Evolutionary conservation across 2,888 invertebrate genomes (phyloP), one percentile per base, ranked within the genome.

Genomic region (Leptarthrus brevirostris): DNA sequence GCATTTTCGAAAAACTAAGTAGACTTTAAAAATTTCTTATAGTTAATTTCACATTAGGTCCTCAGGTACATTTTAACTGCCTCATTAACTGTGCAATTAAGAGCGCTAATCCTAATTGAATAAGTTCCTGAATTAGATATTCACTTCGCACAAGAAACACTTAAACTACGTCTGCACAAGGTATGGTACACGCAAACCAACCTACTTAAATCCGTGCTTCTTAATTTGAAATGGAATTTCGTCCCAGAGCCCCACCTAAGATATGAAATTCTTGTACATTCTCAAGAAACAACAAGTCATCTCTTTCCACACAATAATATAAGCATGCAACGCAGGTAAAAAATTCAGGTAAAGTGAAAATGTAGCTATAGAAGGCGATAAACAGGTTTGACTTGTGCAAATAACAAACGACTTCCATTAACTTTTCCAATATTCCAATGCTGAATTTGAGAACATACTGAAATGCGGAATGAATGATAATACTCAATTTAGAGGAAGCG

Each of bases 1-100:
- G 95, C 95, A 95, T 95, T 86, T 61, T 61, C 18, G 6, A 20
- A 36, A 36, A 40, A 61, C 36, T 18, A 44, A 24, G 24, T 30
- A 24, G 16, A 6, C 8, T 30, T 30, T 6, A 30, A 4, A 30
- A 30, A 30, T 6, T 30, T 30, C 8, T 30, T 30, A 30, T 30
- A 4, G 8, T 30, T 30, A 30, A 30, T n/a, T n/a, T 30, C 0
- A 30, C 12, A 14, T 47, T 66, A 47, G 24, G 47, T 47, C 24
- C 47, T 47, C 20, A 44, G 26, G 66, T 36, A 66, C 66, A 66
- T 66, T 47, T 66, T 66, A 47, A 66, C 26, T 66, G 36, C 8
- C 12, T 4, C 1, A 47, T 12, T 10, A 53, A 12, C 26, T 47
- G 5, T 66, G 22, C n/a, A 47, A 49, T 44, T n/a, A 24, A 44